phyloP scores from a whole-genome alignment of 2,113 vertebrate species.

The Dasyurus viverrinus region DNA sequence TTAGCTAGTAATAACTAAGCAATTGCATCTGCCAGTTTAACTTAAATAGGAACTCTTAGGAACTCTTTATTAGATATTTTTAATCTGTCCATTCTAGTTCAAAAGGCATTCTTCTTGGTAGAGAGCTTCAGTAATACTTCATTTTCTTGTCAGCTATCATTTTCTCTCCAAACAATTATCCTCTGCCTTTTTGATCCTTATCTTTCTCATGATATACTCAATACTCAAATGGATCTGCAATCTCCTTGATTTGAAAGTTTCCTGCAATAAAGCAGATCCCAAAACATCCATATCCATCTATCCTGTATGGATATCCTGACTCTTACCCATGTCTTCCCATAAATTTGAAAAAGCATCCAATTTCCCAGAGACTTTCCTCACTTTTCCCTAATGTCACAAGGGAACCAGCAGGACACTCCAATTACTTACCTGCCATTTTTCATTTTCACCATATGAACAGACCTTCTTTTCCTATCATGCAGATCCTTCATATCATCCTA shows the following conservation, averaged over 20 bases:
- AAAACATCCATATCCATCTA: background rate
- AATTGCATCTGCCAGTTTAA: background rate
- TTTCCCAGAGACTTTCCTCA: background rate
- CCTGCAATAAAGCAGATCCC: background rate
- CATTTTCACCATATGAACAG: background rate
- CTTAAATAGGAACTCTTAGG: background rate
- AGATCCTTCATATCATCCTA: background rate
- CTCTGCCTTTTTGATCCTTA: too few species aligned
- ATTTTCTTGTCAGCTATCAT: background rate
- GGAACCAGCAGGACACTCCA: rapidly evolving
- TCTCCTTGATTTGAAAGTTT: background rate
- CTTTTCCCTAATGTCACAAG: background rate
- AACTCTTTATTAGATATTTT: background rate
- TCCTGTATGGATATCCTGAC: background rate
- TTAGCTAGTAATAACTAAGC: background rate
- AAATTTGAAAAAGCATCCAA: background rate
- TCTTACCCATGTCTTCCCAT: background rate
- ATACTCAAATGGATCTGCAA: background rate
- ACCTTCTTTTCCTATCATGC: background rate
- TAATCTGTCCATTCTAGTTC: background rate
- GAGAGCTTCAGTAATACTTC: background rate
- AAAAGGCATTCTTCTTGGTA: background rate
- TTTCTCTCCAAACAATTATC: background rate
- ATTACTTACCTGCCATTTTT: background rate
- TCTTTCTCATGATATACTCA: background rate